phyloP scores from a whole-genome alignment of 2,113 vertebrate genomes.

The Pachyramphus minor region DNA sequence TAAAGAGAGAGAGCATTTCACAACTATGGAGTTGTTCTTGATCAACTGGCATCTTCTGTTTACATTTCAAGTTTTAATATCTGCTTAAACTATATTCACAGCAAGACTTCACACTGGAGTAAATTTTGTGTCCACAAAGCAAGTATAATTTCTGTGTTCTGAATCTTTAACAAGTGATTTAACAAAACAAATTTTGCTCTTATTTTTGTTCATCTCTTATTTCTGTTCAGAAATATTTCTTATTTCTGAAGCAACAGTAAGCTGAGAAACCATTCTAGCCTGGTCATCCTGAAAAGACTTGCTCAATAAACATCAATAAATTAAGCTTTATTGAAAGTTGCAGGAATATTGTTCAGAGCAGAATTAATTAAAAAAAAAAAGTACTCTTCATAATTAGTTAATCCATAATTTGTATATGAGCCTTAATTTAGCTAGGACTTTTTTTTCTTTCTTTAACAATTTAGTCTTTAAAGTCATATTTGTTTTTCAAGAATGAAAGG shows the following conservation, averaged over 20 bases:
- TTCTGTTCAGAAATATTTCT: too few relatives aligned
- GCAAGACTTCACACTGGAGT: not conserved
- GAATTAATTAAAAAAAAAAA: not conserved
- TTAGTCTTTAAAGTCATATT: not conserved
- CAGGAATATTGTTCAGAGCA: not conserved
- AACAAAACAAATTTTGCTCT: not conserved
- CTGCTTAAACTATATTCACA: not conserved
- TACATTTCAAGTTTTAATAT: not conserved
- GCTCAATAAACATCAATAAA: not conserved
- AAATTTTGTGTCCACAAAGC: not conserved
- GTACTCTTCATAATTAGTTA: not conserved
- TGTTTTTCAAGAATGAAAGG: not conserved
- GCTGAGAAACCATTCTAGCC: not conserved
- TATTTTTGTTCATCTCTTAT: too few relatives aligned
- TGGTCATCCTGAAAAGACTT: not conserved
- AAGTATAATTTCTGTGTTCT: not conserved
- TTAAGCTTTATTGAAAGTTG: not conserved
- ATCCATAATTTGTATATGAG: not conserved
- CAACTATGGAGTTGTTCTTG: slow-evolving; percentile 12
- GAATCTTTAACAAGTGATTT: not conserved
- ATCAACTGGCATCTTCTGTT: not conserved
- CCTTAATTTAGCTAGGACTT: not conserved
- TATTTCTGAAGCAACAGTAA: not conserved
- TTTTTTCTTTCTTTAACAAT: not conserved
- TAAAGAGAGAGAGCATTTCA: slow-evolving; percentile 26